Base-by-base conservation (phyloP, 2,888 invertebrate genomes). In the Xylocampa areola region DNA sequence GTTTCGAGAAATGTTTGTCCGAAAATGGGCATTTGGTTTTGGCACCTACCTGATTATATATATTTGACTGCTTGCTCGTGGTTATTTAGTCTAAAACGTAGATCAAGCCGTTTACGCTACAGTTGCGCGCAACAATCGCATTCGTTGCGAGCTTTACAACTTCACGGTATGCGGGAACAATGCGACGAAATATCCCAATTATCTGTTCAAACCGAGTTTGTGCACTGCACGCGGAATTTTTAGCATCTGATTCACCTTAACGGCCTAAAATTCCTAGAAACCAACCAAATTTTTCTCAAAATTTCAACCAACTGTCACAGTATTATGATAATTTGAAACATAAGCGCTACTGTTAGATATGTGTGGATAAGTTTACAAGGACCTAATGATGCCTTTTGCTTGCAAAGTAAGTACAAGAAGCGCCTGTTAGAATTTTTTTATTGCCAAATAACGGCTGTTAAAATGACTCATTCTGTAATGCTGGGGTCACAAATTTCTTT, bases 381-480 rank as follows among this genome's bases (percentile, higher is more conserved):
- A 68, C 37, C 36, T 68, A 76, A 84, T 82, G 73, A 75, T 72
- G 77, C 62, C 37, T 74, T 83, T 80, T 76, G 71, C 71, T 81
- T 86, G 79, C 84, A 58, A 71, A 78, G 69, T 69, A 53, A 66
- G 78, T 81, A 58, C 71, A 60, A 76, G 76, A 76, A 74, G 76
- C 72, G 55, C 60, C 77, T 77, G 79, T 80, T 84, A 82, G 80
- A 84, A 87, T 80, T 81, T 81, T 82, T 86, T 91, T 90, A 90
- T 86, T 81, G 85, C 83, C 79, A 86, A 83, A 85, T 89, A 88
- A 87, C 88, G 85, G 86, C 81, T 81, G 78, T 83, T 82, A 78
- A 80, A 85, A 83, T 92, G 92, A 92, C 76, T 91, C 91, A 91
- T 85, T 77, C 82, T 82, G 79, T 84, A 84, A 87, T 84, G 77